Evolutionary conservation across 1,140 invertebrate genomes (phyloP), one percentile per base, ranked within the genome.

Genomic region (Planococcus citri): DNA sequence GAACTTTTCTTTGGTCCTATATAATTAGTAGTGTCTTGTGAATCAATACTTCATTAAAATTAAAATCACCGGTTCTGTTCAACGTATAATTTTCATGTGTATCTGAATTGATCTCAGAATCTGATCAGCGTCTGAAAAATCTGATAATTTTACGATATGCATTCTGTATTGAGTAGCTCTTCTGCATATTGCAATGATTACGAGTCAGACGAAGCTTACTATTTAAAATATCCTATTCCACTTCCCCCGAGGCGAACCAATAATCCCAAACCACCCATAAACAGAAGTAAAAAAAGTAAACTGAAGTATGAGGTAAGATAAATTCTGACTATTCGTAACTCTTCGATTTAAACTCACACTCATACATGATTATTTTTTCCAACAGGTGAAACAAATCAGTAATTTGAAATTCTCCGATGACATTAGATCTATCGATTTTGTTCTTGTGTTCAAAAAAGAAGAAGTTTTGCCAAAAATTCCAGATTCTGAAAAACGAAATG

Each of bases 401-500:
- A 51, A 20, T n/a, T 51, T 51, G 41, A 64, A 64, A 64, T 64
- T 64, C 10, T 24, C 60, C 10, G 60, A 64, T 20, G 60, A 21
- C 10, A 22, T 25, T 64, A 3, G 60, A 64, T 25, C 22, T 4
- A 64, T 64, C 10, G 60, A 64, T 64, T 64, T 25, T 17, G 22
- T 64, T 6, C 22, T 64, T 22, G 60, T 64, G 17, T 64, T 17
- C 22, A 17, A 64, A 24, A 64, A 64, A 64, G 60, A 64, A 17
- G 3, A 27, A 10, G 10, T 64, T 24, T 17, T 64, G 10, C 21
- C 60, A 4, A 27, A 64, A 25, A 22, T 64, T 17, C 2, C 17
- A 9, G 60, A 64, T 64, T 14, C 9, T 17, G 60, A 64, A 25
- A 64, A 64, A 27, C 21, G 60, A 24, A 64, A 20, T 17, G 60